phyloP scores from a whole-genome alignment of 2,797 vertebrate genomes.

The Borostomias antarcticus region DNA sequence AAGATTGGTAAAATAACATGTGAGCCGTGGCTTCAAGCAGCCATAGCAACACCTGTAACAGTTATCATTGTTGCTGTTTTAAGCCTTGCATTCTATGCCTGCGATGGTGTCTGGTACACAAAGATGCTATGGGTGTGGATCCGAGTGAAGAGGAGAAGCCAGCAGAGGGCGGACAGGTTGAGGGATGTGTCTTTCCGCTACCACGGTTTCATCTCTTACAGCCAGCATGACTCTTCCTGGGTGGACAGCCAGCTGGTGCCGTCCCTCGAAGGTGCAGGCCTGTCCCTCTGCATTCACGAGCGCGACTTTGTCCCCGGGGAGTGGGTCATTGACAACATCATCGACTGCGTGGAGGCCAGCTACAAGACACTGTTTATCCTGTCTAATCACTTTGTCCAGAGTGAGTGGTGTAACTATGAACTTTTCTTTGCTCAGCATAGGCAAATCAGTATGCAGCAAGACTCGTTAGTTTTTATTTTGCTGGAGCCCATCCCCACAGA shows the following conservation, averaged over 20 bases:
- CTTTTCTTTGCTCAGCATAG: conserved; percentile 89
- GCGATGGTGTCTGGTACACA: conserved; percentile 83
- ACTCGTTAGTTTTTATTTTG: conserved; percentile 83
- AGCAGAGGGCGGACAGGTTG: conserved; percentile 34
- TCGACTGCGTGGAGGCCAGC: conserved; percentile 85
- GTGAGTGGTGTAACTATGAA: conserved; percentile 91
- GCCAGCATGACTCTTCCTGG: conserved; percentile 80
- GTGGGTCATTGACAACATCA: conserved; percentile 88
- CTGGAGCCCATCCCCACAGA: conserved; percentile 81
- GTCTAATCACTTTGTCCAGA: conserved; percentile 86
- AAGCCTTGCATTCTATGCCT: conserved; percentile 56
- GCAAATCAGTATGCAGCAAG: conserved; percentile 72
- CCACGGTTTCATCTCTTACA: conserved; percentile 87
- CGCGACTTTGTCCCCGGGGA: conserved; percentile 85
- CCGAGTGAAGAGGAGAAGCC: conserved; percentile 73
- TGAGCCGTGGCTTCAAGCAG: conserved; percentile 50
- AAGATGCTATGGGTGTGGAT: conserved; percentile 87
- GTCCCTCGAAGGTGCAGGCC: conserved; percentile 72
- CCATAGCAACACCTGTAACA: conserved; percentile 62
- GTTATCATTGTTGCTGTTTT: conserved; percentile 51
- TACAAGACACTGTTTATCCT: conserved; percentile 86
- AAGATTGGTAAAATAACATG: conserved; percentile 74
- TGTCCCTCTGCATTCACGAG: conserved; percentile 81
- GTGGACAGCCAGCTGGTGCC: conserved; percentile 78
- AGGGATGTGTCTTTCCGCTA: conserved; percentile 62